Evolutionary conservation across 2,113 vertebrate genomes (phyloP).

Genomic region (Leptosomus discolor): DNA sequence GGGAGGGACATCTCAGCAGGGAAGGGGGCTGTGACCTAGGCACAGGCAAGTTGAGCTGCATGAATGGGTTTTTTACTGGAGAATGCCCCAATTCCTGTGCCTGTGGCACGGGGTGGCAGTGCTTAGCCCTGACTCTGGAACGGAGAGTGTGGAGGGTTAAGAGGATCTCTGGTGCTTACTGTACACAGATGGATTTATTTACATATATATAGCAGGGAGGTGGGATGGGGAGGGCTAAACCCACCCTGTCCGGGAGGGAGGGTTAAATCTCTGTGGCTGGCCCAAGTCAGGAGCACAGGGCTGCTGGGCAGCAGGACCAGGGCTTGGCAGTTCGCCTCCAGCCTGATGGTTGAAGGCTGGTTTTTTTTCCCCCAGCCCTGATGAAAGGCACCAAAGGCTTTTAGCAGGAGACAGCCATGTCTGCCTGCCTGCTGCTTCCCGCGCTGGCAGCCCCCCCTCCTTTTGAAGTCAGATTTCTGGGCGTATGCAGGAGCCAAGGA

Average conservation of each 20-base stretch:
- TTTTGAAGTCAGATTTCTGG: neutral
- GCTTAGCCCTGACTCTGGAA: neutral
- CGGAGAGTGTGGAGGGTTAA: neutral
- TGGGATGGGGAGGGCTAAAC: neutral
- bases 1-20: neutral
- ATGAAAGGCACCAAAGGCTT: constrained; percentile 2
- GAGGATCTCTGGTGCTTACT: constrained; percentile 29
- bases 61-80: neutral
- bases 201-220: neutral
- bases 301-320: neutral
- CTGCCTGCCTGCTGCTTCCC: neutral
- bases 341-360: neutral
- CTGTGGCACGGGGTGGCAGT: neutral
- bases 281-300: neutral
- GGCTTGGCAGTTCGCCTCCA: neutral
- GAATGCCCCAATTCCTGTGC: neutral
- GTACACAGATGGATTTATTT: constrained; percentile 29
- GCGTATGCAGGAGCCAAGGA: neutral
- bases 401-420: neutral
- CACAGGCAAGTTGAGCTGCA: neutral
- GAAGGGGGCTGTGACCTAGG: neutral
- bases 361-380: neutral
- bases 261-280: neutral
- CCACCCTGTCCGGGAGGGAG: neutral
- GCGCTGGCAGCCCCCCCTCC: neutral